Conservation (phyloP, 1,140 invertebrate species). For the Psilanteris sp. region DNA sequence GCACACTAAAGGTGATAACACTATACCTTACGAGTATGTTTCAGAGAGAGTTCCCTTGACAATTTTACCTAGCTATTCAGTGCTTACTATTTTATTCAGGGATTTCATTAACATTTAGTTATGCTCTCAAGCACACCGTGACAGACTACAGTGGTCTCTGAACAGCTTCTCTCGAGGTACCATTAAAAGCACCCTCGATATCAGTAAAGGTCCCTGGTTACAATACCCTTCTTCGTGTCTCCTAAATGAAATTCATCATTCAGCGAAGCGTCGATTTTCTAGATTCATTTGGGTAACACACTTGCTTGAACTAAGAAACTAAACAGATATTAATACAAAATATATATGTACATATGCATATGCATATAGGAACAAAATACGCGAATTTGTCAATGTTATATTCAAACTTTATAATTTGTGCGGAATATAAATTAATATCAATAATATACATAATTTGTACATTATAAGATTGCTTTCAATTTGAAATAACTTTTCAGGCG, state of each 20-base stretch:
- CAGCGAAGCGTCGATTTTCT: constrained; percentile 6
- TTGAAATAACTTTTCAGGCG: no score
- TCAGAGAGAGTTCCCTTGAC: constrained; percentile 30
- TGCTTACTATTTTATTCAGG: constrained; percentile 27
- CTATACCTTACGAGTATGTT: constrained; percentile 15
- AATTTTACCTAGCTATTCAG: constrained; percentile 34
- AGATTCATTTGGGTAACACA: constrained; percentile 6
- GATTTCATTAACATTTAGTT: constrained; percentile 43
- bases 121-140: constrained; percentile 24
- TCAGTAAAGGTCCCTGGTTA: constrained; percentile 21
- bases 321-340: neutral
- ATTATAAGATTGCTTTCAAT: no score
- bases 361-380: no score
- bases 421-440: no score
- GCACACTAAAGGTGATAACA: constrained; percentile 12
- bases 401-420: no score
- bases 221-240: constrained; percentile 30
- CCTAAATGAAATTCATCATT: constrained; percentile 38
- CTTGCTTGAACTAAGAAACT: neutral
- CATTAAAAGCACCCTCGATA: constrained; percentile 38
- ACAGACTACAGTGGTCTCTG: constrained; percentile 14
- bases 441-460: no score
- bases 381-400: no score
- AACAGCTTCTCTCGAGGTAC: constrained; percentile 33
- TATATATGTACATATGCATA: neutral